Percentiles rank a stretch among this genome's conserved stretches.
phyloP scores from a whole-genome alignment of 2,113 vertebrate genomes.

The Noctilio leporinus region DNA sequence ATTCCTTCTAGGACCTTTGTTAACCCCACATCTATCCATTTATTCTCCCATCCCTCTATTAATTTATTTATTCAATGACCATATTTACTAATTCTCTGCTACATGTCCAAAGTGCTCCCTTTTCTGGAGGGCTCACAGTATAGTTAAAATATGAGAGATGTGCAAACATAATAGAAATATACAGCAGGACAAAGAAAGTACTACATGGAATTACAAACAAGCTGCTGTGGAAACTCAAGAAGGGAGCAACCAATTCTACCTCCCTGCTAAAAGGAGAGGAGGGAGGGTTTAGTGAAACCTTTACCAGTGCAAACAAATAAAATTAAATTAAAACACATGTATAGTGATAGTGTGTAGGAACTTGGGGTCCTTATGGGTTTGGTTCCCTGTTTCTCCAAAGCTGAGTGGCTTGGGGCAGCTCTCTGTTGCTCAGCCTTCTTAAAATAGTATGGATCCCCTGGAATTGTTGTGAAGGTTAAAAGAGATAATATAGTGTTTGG shows the following conservation, averaged over 20 bases:
- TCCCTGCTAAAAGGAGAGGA: neutral
- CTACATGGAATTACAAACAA: neutral
- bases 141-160: neutral
- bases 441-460: neutral
- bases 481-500: neutral
- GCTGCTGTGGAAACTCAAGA: neutral
- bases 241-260: neutral
- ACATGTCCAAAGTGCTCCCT: neutral
- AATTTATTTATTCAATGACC: neutral
- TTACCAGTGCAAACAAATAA: neutral
- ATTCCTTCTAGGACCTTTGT: neutral
- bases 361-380: neutral
- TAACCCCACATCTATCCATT: neutral
- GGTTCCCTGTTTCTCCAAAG: neutral
- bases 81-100: neutral
- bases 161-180: neutral
- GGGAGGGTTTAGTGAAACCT: neutral
- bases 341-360: neutral
- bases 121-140: neutral
- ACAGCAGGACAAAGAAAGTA: neutral
- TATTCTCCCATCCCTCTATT: neutral
- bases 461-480: neutral
- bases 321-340: neutral
- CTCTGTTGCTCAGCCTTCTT: neutral
- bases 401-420: neutral